Evolutionary conservation across 92 coral and sea anemone species (phyloP).

Genomic region (Epizoanthus fatuus): DNA sequence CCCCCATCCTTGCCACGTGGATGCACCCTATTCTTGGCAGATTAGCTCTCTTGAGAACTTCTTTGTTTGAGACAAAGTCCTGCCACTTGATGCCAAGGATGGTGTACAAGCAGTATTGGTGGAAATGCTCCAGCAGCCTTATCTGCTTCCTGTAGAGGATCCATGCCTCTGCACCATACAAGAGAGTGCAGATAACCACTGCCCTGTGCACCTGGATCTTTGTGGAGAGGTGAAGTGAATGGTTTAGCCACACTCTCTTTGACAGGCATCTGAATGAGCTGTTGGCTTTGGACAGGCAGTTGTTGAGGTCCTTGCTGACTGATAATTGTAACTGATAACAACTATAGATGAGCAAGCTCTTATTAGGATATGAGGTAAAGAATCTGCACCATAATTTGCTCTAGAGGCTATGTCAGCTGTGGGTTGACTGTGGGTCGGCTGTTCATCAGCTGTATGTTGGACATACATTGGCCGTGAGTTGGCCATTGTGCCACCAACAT

Average conservation of each 20-base stretch:
- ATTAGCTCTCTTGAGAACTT: constrained; percentile 16
- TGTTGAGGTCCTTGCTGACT: neutral
- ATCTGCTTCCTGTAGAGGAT: constrained; percentile 7
- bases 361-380: too few relatives aligned
- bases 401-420: too few relatives aligned
- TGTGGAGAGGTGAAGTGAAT: neutral
- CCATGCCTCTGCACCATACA: constrained; percentile 33
- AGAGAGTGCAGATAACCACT: constrained; percentile 6
- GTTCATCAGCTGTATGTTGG: too few relatives aligned
- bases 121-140: neutral
- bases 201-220: constrained; percentile 31
- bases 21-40: constrained; percentile 10
- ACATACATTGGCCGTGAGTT: too few relatives aligned
- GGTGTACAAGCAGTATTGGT: neutral
- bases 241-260: constrained; percentile 14
- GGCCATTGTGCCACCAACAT: too few relatives aligned
- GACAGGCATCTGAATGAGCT: constrained; percentile 1
- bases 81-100: constrained; percentile 30
- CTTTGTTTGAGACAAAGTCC: neutral
- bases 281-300: constrained; percentile 4
- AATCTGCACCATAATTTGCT: too few relatives aligned
- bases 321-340: too few relatives aligned
- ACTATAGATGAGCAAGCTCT: too few relatives aligned
- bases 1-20: constrained; percentile 5
- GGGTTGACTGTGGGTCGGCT: too few relatives aligned